Base-by-base conservation (phyloP, 2,113 vertebrate genomes). In the Albula goreensis region DNA sequence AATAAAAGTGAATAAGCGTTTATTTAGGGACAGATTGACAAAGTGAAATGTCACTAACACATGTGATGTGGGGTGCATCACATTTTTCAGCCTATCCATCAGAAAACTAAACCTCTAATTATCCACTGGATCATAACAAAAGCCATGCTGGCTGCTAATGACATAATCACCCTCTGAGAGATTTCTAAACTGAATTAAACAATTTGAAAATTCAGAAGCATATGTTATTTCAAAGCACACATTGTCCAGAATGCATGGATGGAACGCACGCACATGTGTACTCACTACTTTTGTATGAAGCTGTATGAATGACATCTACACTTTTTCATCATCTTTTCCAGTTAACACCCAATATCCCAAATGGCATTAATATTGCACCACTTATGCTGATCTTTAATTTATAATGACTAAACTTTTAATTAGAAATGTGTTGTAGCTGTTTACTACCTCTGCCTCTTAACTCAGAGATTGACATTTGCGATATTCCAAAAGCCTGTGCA, bases 341-440 rank as follows among this genome's bases (percentile, higher is more conserved):
- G 81, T 60, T 85, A 84, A 77, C 51, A 49, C 53, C 79, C 17
- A 78, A 74, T 57, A 74, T 87, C 79, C 85, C 80, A 85, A 85
- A 83, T 81, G 70, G 11, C 80, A 89, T 89, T 88, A 88, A 88
- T 89, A 89, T 87, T 88, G 83, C 83, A 89, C 50, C 5, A 19
- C 53, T 86, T 25, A 81, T 86, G 79, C 84, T 91, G 82, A 90
- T 89, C 83, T 88, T 89, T 89, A 89, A 90, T 90, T 92, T 89
- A 90, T 85, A 66, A 87, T 50, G 83, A 86, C 88, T 89, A 85
- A 90, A 88, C 89, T 88, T 91, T 90, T 91, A 91, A 92, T 92
- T 90, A 85, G 83, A 89, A 87, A 88, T 63, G 78, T 87, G 83
- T 88, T 90, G 88, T 83, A 77, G 82, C 87, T 89, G 85, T 91